phyloP scores from a whole-genome alignment of 2,113 vertebrate species.

The Chascanopsetta lugubris region DNA sequence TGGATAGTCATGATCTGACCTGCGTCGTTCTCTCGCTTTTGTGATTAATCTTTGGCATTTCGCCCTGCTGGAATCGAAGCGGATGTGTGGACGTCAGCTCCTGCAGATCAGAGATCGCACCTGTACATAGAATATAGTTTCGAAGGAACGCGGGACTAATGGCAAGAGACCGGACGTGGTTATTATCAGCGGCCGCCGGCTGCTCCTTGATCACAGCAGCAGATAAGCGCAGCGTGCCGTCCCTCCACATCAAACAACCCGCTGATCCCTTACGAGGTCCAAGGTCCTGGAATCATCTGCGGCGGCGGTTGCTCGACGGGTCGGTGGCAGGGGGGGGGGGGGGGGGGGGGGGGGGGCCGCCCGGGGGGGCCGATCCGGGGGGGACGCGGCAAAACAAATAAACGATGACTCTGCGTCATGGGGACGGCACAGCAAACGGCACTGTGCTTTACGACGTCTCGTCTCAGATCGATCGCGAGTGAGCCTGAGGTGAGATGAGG shows the following conservation, averaged over 20 bases:
- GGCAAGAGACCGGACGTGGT: slow-evolving; percentile 1
- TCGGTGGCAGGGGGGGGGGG: too few species aligned
- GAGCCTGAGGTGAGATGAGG: slow-evolving; percentile 27
- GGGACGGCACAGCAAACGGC: slow-evolving; percentile 47
- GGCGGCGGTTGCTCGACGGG: slow-evolving; percentile 18
- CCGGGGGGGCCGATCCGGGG: too few species aligned
- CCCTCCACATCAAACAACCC: slow-evolving; percentile 49
- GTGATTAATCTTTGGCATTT: too few species aligned
- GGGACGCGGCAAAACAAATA: slow-evolving; percentile 45
- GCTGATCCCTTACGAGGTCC: slow-evolving; percentile 38
- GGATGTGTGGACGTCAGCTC: neutral
- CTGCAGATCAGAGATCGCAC: slow-evolving; percentile 9
- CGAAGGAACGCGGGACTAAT: neutral
- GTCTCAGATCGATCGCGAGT: slow-evolving; percentile 55
- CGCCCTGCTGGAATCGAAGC: too few species aligned
- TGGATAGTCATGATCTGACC: too few species aligned
- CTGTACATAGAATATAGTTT: neutral
- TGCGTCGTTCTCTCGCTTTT: too few species aligned
- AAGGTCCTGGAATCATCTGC: slow-evolving; percentile 39
- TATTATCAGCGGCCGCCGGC: slow-evolving; percentile 19
- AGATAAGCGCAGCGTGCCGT: slow-evolving; percentile 43
- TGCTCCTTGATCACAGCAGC: slow-evolving; percentile 34
- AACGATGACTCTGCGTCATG: slow-evolving; percentile 56
- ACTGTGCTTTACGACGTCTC: slow-evolving; percentile 24
- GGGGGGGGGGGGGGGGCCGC: too few species aligned